Base-by-base conservation (phyloP, 2,888 invertebrate species). In the Euzetes globulus region DNA sequence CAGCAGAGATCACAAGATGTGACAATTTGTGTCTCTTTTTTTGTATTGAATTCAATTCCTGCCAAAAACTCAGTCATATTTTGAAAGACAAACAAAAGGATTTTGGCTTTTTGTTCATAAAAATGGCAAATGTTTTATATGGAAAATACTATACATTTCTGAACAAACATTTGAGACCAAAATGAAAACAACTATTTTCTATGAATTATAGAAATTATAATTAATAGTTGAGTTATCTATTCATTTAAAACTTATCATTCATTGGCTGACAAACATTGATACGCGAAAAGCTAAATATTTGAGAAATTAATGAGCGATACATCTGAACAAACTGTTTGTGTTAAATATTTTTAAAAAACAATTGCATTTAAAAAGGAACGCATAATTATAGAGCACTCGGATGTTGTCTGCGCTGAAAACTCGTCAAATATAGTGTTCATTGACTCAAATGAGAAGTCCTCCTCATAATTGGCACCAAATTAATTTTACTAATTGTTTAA, bases 351-450 rank as follows among this genome's bases (percentile, higher is more conserved):
- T n/a, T 19, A 4, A 52, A 55, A 22, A 25, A 22, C 55, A 22
- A 22, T 55, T 22, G 13, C 19, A 55, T 22, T 55, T 13, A 22
- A 55, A 22, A 55, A 19, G 19, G 1, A 25, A 22, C 55, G 55
- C 55, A 55, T 55, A 55, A 55, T 50, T 19, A 50, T 50, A 55
- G 55, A 22, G 55, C 55, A 55, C 55, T 22, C 11, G 55, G 55
- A 55, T 55, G 25, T 55, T 19, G 13, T 22, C 22, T 13, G 55
- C 13, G 50, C n/a, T 50, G 50, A 50, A 22, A 1, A 55, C 2
- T 55, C 22, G 2, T 11, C 22, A 55, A 25, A 9, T 22, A 6
- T 50, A 50, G 9, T 19, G 19, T 50, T 50, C 50, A 19, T 55
- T 22, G 7, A 19, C 55, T 55, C 55, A 55, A 55, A 19, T 25